Conservation (phyloP, 2,888 invertebrate species). For the Siphlonurus alternatus region DNA sequence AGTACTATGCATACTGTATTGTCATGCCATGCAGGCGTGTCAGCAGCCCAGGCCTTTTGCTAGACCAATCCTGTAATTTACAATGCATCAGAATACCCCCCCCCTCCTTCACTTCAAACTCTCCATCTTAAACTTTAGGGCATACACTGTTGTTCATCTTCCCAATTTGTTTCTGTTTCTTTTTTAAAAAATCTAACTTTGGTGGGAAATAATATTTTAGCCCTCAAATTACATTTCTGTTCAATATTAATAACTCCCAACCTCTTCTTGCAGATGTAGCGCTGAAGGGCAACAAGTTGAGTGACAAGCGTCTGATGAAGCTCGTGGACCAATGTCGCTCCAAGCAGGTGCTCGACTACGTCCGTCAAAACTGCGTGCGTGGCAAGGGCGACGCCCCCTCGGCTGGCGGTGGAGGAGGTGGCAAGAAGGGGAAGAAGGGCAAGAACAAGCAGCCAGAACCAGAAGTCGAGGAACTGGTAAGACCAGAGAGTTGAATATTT, state of each 20-base stretch:
- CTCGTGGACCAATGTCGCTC: slow-evolving; percentile 55
- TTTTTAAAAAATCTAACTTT: neutral
- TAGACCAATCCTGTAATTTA: too few relatives aligned
- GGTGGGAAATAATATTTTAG: slow-evolving; percentile 3
- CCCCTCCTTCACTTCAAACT: neutral
- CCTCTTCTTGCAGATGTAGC: slow-evolving; percentile 41
- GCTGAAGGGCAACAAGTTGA: slow-evolving; percentile 53
- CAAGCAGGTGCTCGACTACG: slow-evolving; percentile 60
- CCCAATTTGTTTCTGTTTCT: too few relatives aligned
- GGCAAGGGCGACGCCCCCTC: slow-evolving; percentile 13
- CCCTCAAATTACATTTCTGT: neutral
- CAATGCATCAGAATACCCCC: neutral
- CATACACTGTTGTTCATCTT: too few relatives aligned
- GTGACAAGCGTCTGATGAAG: slow-evolving; percentile 55
- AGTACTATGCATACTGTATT: too few relatives aligned
- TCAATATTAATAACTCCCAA: slow-evolving; percentile 4
- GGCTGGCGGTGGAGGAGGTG: slow-evolving; percentile 21
- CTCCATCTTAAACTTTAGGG: too few relatives aligned
- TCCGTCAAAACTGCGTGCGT: slow-evolving; percentile 41
- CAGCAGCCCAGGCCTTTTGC: too few relatives aligned
- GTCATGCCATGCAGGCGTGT: too few relatives aligned
- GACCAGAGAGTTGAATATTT: slow-evolving; percentile 11
- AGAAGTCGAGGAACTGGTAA: slow-evolving; percentile 23
- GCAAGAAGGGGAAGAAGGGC: slow-evolving; percentile 21
- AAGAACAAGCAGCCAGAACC: slow-evolving; percentile 14